A percentile compares a stretch with the other conserved stretches of the same genome.
Conservation (phyloP, 2,113 vertebrate genomes). For the Scalopus aquaticus region DNA sequence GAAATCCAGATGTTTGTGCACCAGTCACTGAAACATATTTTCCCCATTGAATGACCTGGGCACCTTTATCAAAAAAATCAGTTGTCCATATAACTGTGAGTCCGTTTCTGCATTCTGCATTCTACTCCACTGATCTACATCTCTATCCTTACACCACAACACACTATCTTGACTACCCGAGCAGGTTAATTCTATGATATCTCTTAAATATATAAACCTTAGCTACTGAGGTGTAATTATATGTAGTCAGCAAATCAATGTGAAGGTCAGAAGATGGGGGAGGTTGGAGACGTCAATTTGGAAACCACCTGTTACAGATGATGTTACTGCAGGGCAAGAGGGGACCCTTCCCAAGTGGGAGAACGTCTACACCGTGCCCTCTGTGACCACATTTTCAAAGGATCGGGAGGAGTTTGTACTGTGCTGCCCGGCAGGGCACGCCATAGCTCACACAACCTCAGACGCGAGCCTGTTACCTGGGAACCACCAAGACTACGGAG, state of each 20-base stretch:
- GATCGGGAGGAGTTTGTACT: not conserved
- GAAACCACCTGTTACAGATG: not conserved
- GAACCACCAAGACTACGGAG: not conserved
- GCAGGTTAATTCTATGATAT: not conserved
- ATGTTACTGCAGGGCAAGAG: not conserved
- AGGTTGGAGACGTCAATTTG: not conserved
- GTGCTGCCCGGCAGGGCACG: not conserved
- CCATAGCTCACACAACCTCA: not conserved
- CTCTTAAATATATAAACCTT: not conserved
- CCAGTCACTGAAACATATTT: not conserved
- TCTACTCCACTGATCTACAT: not conserved
- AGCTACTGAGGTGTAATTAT: not conserved
- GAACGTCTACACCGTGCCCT: not conserved
- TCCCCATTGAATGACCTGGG: not conserved
- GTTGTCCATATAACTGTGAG: not conserved
- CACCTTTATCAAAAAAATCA: not conserved
- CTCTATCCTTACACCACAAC: not conserved
- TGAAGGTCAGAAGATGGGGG: not conserved
- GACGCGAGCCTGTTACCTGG: accelerated
- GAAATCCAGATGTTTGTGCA: not conserved
- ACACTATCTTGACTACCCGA: not conserved
- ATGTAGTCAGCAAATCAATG: not conserved
- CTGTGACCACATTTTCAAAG: not conserved
- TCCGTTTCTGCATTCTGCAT: not conserved
- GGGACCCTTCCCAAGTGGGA: not conserved